Evolutionary conservation across 2,797 vertebrate genomes (phyloP).

Genomic region (Yasuhikotakia modesta): DNA sequence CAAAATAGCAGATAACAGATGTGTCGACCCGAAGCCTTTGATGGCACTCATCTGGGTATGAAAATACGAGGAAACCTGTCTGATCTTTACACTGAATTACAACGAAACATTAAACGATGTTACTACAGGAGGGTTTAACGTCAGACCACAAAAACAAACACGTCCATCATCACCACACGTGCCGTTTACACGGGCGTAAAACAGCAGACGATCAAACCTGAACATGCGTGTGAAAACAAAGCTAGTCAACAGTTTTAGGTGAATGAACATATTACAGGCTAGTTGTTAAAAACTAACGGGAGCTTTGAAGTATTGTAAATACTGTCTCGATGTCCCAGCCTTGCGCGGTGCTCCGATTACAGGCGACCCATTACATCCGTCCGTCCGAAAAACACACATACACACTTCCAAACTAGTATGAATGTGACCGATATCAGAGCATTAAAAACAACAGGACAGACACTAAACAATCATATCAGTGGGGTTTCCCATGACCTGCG

Average conservation of each 20-base stretch:
- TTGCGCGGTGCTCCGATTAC: conserved; percentile 17
- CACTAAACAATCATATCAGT: conserved; percentile 54
- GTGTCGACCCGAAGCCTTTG: background rate
- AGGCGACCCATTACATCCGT: conserved; percentile 1
- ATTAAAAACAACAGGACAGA: conserved; percentile 18
- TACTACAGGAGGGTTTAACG: background rate
- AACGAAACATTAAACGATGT: background rate
- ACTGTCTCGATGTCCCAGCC: conserved; percentile 32
- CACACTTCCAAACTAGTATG: conserved; percentile 3
- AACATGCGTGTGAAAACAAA: conserved; percentile 6
- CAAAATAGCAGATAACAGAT: background rate
- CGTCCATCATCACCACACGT: conserved; percentile 11
- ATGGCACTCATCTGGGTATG: background rate
- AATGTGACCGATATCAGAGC: background rate
- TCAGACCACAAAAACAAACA: conserved; percentile 6
- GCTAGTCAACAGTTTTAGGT: conserved; percentile 21
- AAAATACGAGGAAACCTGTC: background rate
- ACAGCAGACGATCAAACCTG: background rate
- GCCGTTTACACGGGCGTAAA: background rate
- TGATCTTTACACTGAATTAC: background rate
- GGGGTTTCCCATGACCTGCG: conserved; percentile 58
- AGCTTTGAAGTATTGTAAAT: conserved; percentile 31
- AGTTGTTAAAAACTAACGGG: conserved; percentile 21
- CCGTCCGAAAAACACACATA: conserved; percentile 5
- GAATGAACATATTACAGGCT: conserved; percentile 14